phyloP scores from a whole-genome alignment of 2,113 vertebrate genomes.

The Indicator maculatus region DNA sequence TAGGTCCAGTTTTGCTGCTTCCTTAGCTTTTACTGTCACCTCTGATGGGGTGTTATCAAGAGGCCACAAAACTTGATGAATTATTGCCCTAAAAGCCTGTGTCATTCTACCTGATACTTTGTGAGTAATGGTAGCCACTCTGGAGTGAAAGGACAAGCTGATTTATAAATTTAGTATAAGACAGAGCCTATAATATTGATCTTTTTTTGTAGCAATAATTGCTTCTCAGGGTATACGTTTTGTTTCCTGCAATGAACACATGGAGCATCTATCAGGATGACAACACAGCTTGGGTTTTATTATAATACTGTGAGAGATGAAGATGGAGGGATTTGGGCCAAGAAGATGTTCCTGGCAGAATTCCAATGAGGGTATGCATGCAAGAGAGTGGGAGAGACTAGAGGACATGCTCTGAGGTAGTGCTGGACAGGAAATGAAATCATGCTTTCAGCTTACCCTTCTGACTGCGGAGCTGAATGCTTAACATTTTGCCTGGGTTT shows the following conservation, averaged over 20 bases:
- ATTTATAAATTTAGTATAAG: constrained; percentile 4
- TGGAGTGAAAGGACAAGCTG: not conserved
- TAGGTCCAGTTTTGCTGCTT: not conserved
- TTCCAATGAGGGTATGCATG: not conserved
- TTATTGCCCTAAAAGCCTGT: constrained; percentile 20
- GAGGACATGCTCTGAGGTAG: not conserved
- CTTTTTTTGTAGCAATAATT: constrained; percentile 20
- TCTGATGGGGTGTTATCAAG: not conserved
- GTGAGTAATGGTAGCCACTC: not conserved
- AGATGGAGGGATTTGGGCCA: not conserved
- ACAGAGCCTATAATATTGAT: constrained; percentile 1
- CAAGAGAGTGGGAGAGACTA: not conserved
- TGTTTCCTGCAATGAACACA: not conserved
- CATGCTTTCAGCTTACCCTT: not conserved
- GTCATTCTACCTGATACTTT: not conserved
- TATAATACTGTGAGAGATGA: not conserved
- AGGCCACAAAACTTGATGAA: constrained; percentile 26
- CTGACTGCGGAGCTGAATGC: not conserved
- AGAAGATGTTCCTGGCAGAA: not conserved
- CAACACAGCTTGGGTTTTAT: constrained; percentile 7
- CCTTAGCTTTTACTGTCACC: not conserved
- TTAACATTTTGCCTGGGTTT: not conserved
- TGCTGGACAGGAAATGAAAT: not conserved
- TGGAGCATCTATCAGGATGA: constrained; percentile 5
- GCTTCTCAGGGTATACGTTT: constrained; percentile 1